Evolutionary conservation across 2,113 vertebrate genomes (phyloP), one percentile per base, ranked within the genome.

Genomic region (Enhydra lutris): DNA sequence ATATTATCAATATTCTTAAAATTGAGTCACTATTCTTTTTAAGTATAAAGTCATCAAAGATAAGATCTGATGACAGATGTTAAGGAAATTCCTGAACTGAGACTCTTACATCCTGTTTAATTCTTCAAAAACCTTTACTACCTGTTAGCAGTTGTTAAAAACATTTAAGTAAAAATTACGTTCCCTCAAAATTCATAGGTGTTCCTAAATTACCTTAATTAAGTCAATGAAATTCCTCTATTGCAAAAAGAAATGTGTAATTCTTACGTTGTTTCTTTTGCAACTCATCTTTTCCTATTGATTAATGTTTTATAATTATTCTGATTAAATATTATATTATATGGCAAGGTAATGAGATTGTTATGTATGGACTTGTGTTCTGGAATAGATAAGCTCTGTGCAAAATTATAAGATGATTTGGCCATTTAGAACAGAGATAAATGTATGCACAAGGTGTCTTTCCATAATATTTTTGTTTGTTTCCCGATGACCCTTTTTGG

Each of bases 201-300:
- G 3, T 55, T 50, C 11, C 23, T 85, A 88, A 76, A 59, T 84
- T 78, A 1, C 26, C 50, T 76, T 92, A 21, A 69, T 76, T 92
- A 21, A 69, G 21, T 50, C 59, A 50, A 7, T 50, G 73, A 82
- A 91, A 20, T 86, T 95, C 34, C 4, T 59, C 39, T 34, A 9
- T 59, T 85, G 79, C 9, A 89, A 84, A 83, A 96, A 94, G 52
- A 96, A 91, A 74, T 87, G 36, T 59, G 14, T 26, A 97, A 50
- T 61, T 83, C 1, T 50, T 81, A 39, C n/a, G 7, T 65, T 85
- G 67, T 34, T 10, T 4, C 23, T n/a, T 92, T 91, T 57, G 55
- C 57, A 65, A 50, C 36, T 67, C 55, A 11, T 42, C 63, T 67
- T 42, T 80, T 71, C 55, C 59, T 59, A 71, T 18, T 24, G 34